phyloP scores from a whole-genome alignment of 1,140 invertebrate genomes.

The Bombus soroeensis region DNA sequence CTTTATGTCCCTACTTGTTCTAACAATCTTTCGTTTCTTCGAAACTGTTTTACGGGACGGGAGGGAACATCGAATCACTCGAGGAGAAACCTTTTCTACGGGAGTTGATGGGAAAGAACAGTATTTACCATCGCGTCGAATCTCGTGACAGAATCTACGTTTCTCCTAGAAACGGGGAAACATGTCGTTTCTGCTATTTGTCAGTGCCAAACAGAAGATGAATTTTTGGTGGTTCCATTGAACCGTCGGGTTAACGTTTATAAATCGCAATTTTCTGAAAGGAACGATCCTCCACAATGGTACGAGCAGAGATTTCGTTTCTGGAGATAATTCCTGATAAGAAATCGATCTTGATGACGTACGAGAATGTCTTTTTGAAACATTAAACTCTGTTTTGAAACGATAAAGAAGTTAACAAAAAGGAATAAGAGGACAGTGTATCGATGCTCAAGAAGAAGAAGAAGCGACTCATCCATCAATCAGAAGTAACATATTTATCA shows the following conservation, averaged over 20 bases:
- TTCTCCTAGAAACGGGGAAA: neutral
- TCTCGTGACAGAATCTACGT: neutral
- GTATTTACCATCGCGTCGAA: conserved; percentile 25
- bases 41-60: neutral
- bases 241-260: neutral
- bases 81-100: neutral
- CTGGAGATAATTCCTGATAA: neutral
- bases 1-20: neutral
- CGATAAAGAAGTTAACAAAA: neutral
- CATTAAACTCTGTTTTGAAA: neutral
- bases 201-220: neutral
- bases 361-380: neutral
- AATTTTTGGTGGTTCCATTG: neutral
- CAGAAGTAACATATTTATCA: neutral
- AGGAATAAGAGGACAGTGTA: too few relatives aligned
- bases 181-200: neutral
- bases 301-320: too few relatives aligned
- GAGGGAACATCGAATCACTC: conserved; percentile 15
- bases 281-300: neutral
- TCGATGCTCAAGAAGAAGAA: too few relatives aligned
- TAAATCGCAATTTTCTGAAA: neutral
- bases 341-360: neutral
- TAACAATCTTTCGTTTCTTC: neutral
- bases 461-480: neutral
- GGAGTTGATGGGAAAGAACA: neutral